Percentiles rank a stretch among this genome's conserved stretches.
Evolutionary conservation across 2,797 vertebrate genomes (phyloP).

Genomic region (Choloepus didactylus): DNA sequence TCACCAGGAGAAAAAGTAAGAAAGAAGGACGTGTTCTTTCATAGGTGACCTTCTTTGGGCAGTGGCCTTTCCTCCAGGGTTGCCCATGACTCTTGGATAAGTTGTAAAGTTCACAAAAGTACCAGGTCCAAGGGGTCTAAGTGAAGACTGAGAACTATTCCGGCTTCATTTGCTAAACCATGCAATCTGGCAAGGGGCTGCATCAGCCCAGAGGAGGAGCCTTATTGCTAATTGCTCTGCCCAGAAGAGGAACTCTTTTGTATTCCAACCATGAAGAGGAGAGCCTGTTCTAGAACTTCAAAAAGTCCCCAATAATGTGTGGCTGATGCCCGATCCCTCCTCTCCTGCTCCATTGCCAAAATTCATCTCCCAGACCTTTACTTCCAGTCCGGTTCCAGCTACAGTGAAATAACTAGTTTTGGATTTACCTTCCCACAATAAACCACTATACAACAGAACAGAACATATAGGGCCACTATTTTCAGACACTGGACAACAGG

Average conservation of each 20-base stretch:
- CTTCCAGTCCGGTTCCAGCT: conserved; percentile 4
- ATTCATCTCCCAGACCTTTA: neutral
- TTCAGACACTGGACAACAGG: neutral
- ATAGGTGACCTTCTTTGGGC: neutral
- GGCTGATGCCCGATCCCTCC: neutral
- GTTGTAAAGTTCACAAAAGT: neutral
- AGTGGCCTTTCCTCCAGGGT: neutral
- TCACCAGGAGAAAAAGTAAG: conserved; percentile 33
- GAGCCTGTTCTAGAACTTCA: neutral
- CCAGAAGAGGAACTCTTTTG: neutral
- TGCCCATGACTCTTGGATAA: neutral
- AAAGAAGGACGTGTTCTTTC: neutral
- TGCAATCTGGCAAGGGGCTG: neutral
- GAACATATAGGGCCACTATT: conserved; percentile 11
- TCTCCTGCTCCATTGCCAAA: conserved; percentile 31
- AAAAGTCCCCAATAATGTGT: neutral
- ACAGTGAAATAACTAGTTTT: neutral
- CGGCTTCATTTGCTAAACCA: neutral
- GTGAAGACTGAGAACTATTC: neutral
- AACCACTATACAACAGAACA: neutral
- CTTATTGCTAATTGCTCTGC: neutral
- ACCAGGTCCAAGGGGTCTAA: neutral
- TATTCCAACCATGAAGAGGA: neutral
- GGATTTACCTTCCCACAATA: neutral
- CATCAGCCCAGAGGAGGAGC: neutral